These are phyloP conservation scores for Epinephelus awoara DNA, from an alignment of 2,797 vertebrate genomes.

Conservation along the genomic window DNA sequence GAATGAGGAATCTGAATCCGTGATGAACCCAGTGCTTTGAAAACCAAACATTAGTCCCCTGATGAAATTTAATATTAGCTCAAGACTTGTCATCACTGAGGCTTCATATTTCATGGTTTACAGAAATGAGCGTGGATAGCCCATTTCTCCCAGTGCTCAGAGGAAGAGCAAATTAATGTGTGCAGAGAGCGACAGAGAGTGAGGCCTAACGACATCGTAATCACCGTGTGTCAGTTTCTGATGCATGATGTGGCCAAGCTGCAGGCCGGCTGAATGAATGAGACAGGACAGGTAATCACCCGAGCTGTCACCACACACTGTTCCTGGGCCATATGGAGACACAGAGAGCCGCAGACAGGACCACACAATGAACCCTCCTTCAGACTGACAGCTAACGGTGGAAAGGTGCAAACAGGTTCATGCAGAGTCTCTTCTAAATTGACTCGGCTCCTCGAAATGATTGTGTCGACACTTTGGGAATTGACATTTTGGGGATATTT, in stretches of 20 bases:
- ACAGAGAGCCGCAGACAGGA: constrained; percentile 50
- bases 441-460: constrained; percentile 35
- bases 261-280: constrained; percentile 70
- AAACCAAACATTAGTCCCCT: constrained; percentile 59
- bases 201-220: constrained; percentile 78
- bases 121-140: constrained; percentile 49
- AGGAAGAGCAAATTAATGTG: constrained; percentile 69
- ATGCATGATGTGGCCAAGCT: constrained; percentile 76
- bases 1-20: constrained; percentile 17
- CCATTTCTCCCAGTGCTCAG: constrained; percentile 53
- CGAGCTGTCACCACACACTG: constrained; percentile 71
- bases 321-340: constrained; percentile 60
- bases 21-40: constrained; percentile 43
- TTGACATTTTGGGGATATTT: constrained; percentile 2
- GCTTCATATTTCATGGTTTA: constrained; percentile 65
- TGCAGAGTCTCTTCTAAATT: constrained; percentile 22
- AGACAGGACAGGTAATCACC: constrained; percentile 82
- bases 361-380: constrained; percentile 61
- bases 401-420: constrained; percentile 52
- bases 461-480: constrained; percentile 12
- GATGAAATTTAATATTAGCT: constrained; percentile 61
- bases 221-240: constrained; percentile 78
- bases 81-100: constrained; percentile 46
- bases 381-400: constrained; percentile 50
- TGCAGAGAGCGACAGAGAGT: constrained; percentile 55